Conservation (phyloP, 2,113 vertebrate genomes). For the Turnix velox region DNA sequence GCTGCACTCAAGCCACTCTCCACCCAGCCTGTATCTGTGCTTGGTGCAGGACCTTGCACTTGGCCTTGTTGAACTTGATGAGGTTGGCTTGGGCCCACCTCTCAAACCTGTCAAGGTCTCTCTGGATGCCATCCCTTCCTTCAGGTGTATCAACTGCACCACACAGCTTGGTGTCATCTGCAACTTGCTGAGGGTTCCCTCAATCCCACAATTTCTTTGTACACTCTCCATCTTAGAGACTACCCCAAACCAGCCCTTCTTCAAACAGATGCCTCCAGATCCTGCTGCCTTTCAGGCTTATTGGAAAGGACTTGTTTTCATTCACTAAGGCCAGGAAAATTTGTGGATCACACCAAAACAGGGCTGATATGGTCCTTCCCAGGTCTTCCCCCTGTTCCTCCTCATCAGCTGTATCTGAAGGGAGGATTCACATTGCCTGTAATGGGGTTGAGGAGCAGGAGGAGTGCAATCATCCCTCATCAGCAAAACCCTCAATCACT, state of each 20-base stretch:
- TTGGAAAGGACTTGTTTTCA: not conserved
- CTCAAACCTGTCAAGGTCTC: too few species aligned
- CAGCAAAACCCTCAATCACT: slow-evolving; percentile 61
- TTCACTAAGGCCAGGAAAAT: not conserved
- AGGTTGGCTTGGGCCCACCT: too few species aligned
- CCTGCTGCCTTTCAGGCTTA: not conserved
- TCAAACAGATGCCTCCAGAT: not conserved
- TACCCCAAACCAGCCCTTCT: not conserved
- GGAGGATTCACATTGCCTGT: not conserved
- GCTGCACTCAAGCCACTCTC: too few species aligned
- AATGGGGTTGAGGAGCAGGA: not conserved
- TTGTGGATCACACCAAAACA: not conserved
- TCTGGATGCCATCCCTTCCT: too few species aligned
- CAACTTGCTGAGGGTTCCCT: too few species aligned
- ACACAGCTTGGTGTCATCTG: too few species aligned
- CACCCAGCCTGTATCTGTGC: too few species aligned
- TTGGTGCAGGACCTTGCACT: too few species aligned
- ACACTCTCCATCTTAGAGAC: not conserved
- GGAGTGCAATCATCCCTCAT: slow-evolving; percentile 56
- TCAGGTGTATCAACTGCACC: too few species aligned
- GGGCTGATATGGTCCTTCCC: not conserved
- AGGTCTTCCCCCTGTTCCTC: not conserved
- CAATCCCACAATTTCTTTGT: not conserved
- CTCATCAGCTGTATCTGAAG: slow-evolving; percentile 37
- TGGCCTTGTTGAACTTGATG: too few species aligned